Base-by-base conservation (phyloP, 2,113 vertebrate species). In the Aphelocoma coerulescens region DNA sequence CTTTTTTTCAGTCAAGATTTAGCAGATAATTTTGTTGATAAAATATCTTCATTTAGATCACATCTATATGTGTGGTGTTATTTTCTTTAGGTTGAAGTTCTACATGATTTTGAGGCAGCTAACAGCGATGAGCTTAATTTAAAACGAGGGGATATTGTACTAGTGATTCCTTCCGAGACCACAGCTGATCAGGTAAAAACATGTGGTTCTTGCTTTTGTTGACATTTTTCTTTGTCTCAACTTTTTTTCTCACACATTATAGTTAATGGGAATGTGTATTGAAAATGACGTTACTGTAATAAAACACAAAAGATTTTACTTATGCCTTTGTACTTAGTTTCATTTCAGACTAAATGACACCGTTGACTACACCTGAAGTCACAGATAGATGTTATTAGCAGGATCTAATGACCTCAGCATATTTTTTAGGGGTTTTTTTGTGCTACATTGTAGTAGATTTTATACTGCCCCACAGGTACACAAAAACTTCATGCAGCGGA, bases 101-200 rank as follows among this genome's bases (percentile, higher is more conserved):
- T 99, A 71, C 99, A 99, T 16, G 99, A 99, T 91, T 99, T 99
- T 6, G 99, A 99, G 68, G 99, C 99, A 94, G 99, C 99, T 52
- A 99, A 99, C 91, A 98, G 97, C 27, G 99, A 99, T 88, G 99
- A 99, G 90, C 98, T 99, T 43, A 98, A 98, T 43, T 97, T 99
- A 83, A 98, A 98, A 85, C 97, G 98, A 89, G 99, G 99, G 10
- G 99, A 99, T 16, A 96, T 99, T 91, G 99, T 99, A 41, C 88
- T 99, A 88, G 99, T 99, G 88, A 94, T 99, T 85, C 98, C 98
- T 63, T 99, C 99, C 5, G 98, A 97, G 39, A 98, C 98, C 39
- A 90, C 97, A 33, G 99, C 99, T 89, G 99, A 99, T 96, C 99
- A 99, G 99, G 99, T 99, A 98, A 98, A 59, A 83, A 61, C 35